Base-by-base conservation (phyloP, 2,797 vertebrate genomes). In the Muscicapa striata region DNA sequence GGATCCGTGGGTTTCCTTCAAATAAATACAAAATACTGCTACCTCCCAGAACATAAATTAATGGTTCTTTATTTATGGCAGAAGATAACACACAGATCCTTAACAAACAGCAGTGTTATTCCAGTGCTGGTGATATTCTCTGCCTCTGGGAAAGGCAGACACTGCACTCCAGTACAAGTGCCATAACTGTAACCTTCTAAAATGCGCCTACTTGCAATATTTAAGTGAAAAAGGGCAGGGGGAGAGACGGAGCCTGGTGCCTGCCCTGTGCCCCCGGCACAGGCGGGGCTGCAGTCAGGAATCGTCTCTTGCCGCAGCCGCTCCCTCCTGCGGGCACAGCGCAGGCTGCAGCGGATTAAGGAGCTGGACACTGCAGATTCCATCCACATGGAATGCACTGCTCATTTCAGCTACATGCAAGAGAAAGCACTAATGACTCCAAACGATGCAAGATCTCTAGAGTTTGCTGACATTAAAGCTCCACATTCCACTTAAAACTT, bases 11-110 rank as follows among this genome's bases (percentile, higher is more conserved):
- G 24, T 58, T 89, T 64, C 66, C 67, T 86, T 76, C 61, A 79
- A 77, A 91, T 91, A 91, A 94, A 93, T 79, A 88, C 73, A 66
- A 78, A 94, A 78, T 93, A 55, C 87, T 76, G 76, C 90, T 87
- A 93, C 83, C 89, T 94, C 93, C 77, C 75, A 79, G 46, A 78
- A 87, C 68, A 63, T 40, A 87, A 91, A 52, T 85, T 78, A 87
- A 38, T 4, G 1, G 52, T 74, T 80, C 70, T 96, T 93, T 95
- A 81, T 95, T 93, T 85, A 30, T 57, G 27, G 2, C 57, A 41
- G 52, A 67, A 74, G 89, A 91, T 80, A 94, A 93, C 69, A 75
- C 58, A 55, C n/a, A 32, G 17, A 49, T n/a, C 84, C 79, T 89
- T 73, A 49, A 38, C 21, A 34, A 91, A 90, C 36, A 96, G 70